A percentile compares a stretch with the other conserved stretches of the same genome.
Evolutionary conservation across 2,888 invertebrate genomes (phyloP).

Genomic region (Watsonalla cultraria): DNA sequence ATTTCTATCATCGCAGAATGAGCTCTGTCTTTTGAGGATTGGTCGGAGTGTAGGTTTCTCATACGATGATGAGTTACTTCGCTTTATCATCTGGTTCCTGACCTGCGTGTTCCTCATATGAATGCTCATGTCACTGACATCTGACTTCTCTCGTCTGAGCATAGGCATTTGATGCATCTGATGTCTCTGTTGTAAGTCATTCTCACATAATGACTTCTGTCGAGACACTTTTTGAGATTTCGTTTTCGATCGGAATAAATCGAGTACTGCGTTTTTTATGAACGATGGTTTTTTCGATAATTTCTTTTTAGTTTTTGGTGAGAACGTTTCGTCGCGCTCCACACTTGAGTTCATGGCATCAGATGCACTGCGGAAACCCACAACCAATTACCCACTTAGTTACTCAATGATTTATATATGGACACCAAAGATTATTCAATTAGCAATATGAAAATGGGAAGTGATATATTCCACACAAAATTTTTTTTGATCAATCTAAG

Average conservation of each 20-base stretch:
- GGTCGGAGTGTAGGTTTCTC: constrained; percentile 70
- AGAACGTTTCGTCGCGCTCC: constrained; percentile 74
- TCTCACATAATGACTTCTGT: constrained; percentile 72
- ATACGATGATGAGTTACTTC: constrained; percentile 73
- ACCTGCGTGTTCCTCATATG: constrained; percentile 68
- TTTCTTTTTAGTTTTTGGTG: constrained; percentile 79
- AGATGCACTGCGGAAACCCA: constrained; percentile 76
- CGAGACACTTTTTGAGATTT: constrained; percentile 73
- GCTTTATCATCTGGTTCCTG: constrained; percentile 69
- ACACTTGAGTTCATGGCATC: constrained; percentile 73
- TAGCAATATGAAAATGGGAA: constrained; percentile 9
- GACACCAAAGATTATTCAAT: constrained; percentile 56
- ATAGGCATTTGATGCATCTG: constrained; percentile 48
- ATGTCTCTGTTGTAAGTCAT: constrained; percentile 67
- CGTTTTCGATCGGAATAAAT: constrained; percentile 75
- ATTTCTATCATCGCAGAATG: constrained; percentile 70
- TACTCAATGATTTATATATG: constrained; percentile 56
- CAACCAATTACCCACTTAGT: constrained; percentile 76
- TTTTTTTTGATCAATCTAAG: constrained; percentile 49
- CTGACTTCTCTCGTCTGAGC: constrained; percentile 71
- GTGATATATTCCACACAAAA: constrained; percentile 1
- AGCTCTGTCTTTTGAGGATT: constrained; percentile 71
- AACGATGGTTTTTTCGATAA: constrained; percentile 76
- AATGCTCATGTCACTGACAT: constrained; percentile 60
- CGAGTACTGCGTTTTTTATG: constrained; percentile 75